Percentiles rank a stretch among this genome's conserved stretches.
Evolutionary conservation across 2,888 invertebrate genomes (phyloP).

Genomic region (Schizaphis graminum): DNA sequence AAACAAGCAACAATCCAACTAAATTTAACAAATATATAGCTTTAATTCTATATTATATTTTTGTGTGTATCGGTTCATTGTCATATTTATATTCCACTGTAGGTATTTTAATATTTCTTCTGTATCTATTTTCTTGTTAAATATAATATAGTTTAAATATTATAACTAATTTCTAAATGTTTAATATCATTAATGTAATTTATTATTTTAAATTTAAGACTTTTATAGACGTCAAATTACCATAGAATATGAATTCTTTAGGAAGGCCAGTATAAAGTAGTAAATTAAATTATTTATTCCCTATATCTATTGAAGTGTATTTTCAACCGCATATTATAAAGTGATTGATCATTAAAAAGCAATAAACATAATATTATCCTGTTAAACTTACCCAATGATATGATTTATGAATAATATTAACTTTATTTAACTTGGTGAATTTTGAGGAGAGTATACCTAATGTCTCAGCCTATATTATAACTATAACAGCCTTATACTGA

Average conservation of each 20-base stretch:
- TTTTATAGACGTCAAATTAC: background rate
- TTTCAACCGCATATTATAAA: background rate
- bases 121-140: background rate
- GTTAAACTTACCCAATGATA: background rate
- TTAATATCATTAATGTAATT: background rate
- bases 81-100: background rate
- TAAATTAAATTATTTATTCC: background rate
- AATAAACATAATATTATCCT: background rate
- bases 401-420: background rate
- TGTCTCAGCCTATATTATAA: background rate
- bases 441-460: background rate
- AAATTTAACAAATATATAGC: background rate
- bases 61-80: too few species aligned
- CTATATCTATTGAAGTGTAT: background rate
- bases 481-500: background rate
- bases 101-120: background rate
- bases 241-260: background rate
- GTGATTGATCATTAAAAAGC: background rate
- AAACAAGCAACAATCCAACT: background rate
- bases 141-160: background rate
- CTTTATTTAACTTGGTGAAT: background rate
- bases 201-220: background rate
- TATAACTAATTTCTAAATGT: background rate
- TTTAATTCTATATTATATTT: background rate
- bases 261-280: background rate